Conservation (phyloP, 2,888 invertebrate genomes). For the Dryocosmus kuriphilus region DNA sequence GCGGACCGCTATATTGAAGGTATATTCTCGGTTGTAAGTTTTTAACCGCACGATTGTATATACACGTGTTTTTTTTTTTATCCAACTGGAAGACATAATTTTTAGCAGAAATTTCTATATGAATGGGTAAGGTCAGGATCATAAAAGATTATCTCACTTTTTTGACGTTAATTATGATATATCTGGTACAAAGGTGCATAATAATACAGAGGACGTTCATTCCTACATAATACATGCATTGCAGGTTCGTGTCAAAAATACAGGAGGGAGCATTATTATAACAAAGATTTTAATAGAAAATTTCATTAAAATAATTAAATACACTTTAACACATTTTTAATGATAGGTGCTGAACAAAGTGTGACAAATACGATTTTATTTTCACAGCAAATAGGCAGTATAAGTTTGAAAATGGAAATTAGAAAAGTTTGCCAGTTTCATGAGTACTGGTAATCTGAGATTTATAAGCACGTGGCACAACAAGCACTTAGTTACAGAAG, state of each 20-base stretch:
- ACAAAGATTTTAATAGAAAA: neutral
- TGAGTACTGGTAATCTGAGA: slow-evolving; percentile 27
- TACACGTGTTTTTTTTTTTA: slow-evolving; percentile 9
- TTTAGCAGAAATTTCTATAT: neutral
- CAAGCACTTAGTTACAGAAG: slow-evolving; percentile 27
- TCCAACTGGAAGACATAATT: neutral
- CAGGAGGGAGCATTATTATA: neutral
- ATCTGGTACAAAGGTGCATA: neutral
- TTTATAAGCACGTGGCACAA: slow-evolving; percentile 12
- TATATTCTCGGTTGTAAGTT: neutral
- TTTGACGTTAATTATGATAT: slow-evolving; percentile 1
- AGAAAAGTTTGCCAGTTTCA: slow-evolving; percentile 27
- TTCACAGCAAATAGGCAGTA: neutral
- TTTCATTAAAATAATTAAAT: neutral
- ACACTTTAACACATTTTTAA: neutral
- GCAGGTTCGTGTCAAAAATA: neutral
- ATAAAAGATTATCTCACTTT: neutral
- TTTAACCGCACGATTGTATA: neutral
- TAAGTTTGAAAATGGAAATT: slow-evolving; percentile 29
- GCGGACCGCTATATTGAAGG: slow-evolving; percentile 63
- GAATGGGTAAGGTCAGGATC: neutral
- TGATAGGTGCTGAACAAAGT: slow-evolving; percentile 2
- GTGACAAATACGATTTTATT: slow-evolving; percentile 22
- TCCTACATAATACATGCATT: neutral
- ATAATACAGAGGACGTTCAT: neutral